Percentiles rank a stretch among this genome's conserved stretches.
Evolutionary conservation across 2,113 vertebrate species (phyloP).

Genomic region (Noctilio leporinus): DNA sequence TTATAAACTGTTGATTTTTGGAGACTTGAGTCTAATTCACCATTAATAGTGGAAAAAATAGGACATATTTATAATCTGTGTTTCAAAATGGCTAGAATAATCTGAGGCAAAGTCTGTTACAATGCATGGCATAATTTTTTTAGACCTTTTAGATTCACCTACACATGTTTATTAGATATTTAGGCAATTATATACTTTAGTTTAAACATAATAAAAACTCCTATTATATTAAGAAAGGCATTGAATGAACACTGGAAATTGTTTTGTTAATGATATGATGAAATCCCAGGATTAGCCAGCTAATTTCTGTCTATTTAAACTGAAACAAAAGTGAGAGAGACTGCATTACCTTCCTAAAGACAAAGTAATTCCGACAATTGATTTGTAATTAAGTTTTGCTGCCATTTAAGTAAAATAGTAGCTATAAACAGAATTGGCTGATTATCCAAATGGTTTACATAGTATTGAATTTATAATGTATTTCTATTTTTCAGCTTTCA

Average conservation of each 20-base stretch:
- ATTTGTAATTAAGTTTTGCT: slow-evolving; percentile 44
- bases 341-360: slow-evolving; percentile 25
- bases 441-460: not conserved
- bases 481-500: slow-evolving; percentile 85
- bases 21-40: not conserved
- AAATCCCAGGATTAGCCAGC: slow-evolving; percentile 4
- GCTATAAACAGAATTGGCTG: slow-evolving; percentile 36
- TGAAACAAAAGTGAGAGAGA: slow-evolving; percentile 28
- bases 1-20: not conserved
- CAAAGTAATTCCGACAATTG: slow-evolving; percentile 8
- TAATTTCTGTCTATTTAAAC: slow-evolving; percentile 39
- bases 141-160: not conserved
- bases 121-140: not conserved
- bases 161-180: slow-evolving; percentile 19
- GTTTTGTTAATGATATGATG: slow-evolving; percentile 39
- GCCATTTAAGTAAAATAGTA: slow-evolving; percentile 37
- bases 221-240: slow-evolving; percentile 27
- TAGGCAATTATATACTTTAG: not conserved
- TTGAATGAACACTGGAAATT: slow-evolving; percentile 30
- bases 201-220: slow-evolving; percentile 4
- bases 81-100: slow-evolving; percentile 33
- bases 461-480: slow-evolving; percentile 46
- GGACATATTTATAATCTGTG: not conserved
- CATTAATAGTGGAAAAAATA: not conserved
- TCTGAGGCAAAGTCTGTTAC: not conserved